Evolutionary conservation across 23 tunicate species (phyloP).

Genomic region (Trididemnum miniatum): DNA sequence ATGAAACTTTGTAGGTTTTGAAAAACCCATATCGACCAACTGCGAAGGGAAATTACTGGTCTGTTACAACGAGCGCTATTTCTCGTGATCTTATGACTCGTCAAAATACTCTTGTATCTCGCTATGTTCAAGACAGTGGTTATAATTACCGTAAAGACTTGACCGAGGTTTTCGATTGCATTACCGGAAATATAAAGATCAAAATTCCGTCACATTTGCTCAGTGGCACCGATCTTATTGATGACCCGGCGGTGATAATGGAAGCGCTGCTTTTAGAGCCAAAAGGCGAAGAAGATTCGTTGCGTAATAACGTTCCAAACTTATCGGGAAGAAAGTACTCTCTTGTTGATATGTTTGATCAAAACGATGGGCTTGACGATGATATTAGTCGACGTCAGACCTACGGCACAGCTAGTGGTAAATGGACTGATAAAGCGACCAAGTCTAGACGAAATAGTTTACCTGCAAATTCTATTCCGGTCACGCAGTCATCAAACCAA

Average conservation of each 20-base stretch:
- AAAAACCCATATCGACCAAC: constrained; percentile 90
- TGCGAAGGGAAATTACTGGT: constrained; percentile 98
- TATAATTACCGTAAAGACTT: constrained; percentile 84
- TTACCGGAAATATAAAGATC: constrained; percentile 66
- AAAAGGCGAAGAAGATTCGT: constrained; percentile 58
- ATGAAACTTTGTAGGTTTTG: constrained; percentile 64
- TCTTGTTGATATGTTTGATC: constrained; percentile 62
- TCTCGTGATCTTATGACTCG: constrained; percentile 87
- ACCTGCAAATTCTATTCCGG: background rate
- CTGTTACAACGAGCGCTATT: constrained; percentile 70
- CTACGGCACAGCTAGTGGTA: background rate
- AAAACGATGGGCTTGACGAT: constrained; percentile 60
- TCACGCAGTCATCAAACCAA: background rate
- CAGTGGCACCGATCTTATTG: constrained; percentile 46
- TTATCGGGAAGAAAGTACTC: constrained; percentile 13
- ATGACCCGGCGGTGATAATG: constrained; percentile 86
- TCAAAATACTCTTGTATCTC: constrained; percentile 92
- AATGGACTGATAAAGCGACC: background rate
- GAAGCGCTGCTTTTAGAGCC: constrained; percentile 74
- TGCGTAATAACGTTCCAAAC: background rate
- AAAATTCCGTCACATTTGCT: constrained; percentile 67
- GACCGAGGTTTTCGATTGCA: constrained; percentile 77
- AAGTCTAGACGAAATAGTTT: background rate
- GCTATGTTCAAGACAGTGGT: constrained; percentile 91
- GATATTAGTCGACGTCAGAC: constrained; percentile 8